Base-by-base conservation (phyloP, 2,888 invertebrate genomes). In the Onthophagus sagittarius region DNA sequence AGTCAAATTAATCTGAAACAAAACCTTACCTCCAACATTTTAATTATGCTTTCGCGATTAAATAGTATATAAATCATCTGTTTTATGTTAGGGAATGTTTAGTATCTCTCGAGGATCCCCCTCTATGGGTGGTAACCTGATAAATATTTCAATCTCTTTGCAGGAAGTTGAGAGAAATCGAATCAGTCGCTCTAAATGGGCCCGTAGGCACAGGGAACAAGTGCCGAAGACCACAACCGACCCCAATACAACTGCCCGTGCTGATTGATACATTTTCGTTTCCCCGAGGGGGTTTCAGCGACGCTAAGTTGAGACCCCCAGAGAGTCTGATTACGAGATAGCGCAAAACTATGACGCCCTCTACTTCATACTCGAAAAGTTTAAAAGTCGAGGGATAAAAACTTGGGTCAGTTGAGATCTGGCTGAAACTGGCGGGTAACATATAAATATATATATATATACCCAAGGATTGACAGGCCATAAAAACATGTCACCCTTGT, bases 111-210 rank as follows among this genome's bases (percentile, higher is more conserved):
- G 1, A 9, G 9, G 39, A 4, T 53, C 39, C 39, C 39, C 11
- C 6, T 7, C 23, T 23, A 23, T 53, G 9, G 32, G 33, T 31
- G 39, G 63, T 78, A 77, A 78, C 73, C 74, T 75, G 76, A 77
- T 78, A 77, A 77, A 76, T 75, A 76, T 77, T 78, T 78, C 77
- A 77, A 78, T 77, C 76, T 77, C 75, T 75, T 76, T 76, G 75
- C 75, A 75, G 73, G 74, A 78, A 75, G 75, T 78, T 77, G 76
- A 77, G 76, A 78, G 77, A 79, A 80, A 80, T 79, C 79, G 77
- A 80, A 80, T 80, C 79, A 80, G 80, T 78, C 77, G 77, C 75
- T 73, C 76, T 79, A 79, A 80, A 80, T 79, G 79, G 78, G 76
- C 76, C 79, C 78, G 74, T 73, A 74, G 78, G 78, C 79, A 76